Percentiles rank a stretch among this genome's conserved stretches.
Conservation (phyloP, 2,888 invertebrate species). For the Ochropleura leucogaster region DNA sequence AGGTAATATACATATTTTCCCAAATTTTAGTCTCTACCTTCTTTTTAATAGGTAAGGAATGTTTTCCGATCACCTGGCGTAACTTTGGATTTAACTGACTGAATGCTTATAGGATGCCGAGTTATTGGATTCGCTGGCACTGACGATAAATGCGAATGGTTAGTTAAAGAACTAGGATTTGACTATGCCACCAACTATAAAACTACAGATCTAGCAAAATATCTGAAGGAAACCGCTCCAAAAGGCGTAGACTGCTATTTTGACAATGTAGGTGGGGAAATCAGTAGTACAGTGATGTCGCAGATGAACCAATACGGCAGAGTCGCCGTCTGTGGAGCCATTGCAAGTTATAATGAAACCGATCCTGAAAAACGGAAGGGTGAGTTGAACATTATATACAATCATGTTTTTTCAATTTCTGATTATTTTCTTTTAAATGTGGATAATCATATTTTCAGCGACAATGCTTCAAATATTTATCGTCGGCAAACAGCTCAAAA, state of each 20-base stretch:
- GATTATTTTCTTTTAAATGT: neutral
- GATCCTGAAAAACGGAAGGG: slow-evolving; percentile 86
- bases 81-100: neutral
- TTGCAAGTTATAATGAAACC: slow-evolving; percentile 91
- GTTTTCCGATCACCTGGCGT: neutral
- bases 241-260: slow-evolving; percentile 94
- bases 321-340: slow-evolving; percentile 92
- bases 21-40: neutral
- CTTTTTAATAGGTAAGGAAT: neutral
- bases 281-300: slow-evolving; percentile 90
- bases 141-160: slow-evolving; percentile 93
- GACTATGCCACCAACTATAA: slow-evolving; percentile 94
- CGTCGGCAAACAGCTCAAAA: slow-evolving; percentile 90
- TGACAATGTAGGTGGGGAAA: slow-evolving; percentile 94
- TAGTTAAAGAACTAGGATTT: slow-evolving; percentile 92
- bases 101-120: slow-evolving; percentile 86
- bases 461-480: slow-evolving; percentile 88
- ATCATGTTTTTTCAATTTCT: neutral
- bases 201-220: slow-evolving; percentile 87
- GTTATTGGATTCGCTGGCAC: slow-evolving; percentile 94
- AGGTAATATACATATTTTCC: slow-evolving; percentile 74
- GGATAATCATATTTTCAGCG: slow-evolving; percentile 70
- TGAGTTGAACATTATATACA: slow-evolving; percentile 47
- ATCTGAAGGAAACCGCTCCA: slow-evolving; percentile 91
- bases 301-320: slow-evolving; percentile 92